Evolutionary conservation across 1,140 invertebrate species (phyloP).

Genomic region (Drosophila rufa): DNA sequence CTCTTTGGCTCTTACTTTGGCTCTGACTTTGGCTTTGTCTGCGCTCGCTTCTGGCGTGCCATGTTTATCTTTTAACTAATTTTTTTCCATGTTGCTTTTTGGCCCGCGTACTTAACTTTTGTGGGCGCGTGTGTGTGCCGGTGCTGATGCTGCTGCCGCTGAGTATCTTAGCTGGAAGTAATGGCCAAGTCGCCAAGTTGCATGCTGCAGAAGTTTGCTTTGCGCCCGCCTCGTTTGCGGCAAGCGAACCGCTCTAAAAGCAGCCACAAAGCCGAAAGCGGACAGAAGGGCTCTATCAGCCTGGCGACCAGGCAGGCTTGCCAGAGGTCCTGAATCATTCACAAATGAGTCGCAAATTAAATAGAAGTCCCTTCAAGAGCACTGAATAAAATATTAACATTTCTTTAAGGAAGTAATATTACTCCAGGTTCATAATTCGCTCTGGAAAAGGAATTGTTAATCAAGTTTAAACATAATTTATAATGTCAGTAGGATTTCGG

Average conservation of each 20-base stretch:
- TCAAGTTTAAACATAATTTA: not conserved
- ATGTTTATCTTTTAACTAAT: slow-evolving; percentile 84
- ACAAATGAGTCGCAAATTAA: slow-evolving; percentile 33
- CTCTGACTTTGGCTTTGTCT: slow-evolving; percentile 67
- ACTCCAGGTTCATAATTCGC: not conserved
- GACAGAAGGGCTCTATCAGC: slow-evolving; percentile 16
- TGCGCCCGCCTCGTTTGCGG: slow-evolving; percentile 11
- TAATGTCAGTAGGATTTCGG: not conserved
- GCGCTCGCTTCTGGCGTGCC: slow-evolving; percentile 72
- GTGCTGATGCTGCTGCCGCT: slow-evolving; percentile 51
- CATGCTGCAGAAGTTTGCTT: slow-evolving; percentile 64
- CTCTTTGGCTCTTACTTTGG: slow-evolving; percentile 51
- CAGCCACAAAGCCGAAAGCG: slow-evolving; percentile 24
- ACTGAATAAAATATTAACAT: not conserved
- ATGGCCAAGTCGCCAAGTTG: slow-evolving; percentile 73
- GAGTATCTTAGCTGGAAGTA: slow-evolving; percentile 77
- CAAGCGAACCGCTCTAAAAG: slow-evolving; percentile 40
- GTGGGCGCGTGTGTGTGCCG: slow-evolving; percentile 44
- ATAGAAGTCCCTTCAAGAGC: not conserved
- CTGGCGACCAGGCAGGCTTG: slow-evolving; percentile 28
- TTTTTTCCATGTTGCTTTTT: slow-evolving; percentile 76
- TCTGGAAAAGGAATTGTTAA: not conserved
- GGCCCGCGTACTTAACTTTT: slow-evolving; percentile 71
- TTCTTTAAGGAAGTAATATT: slow-evolving; percentile 2
- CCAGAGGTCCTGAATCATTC: slow-evolving; percentile 49